phyloP scores from a whole-genome alignment of 2,888 invertebrate species.

The Lymantria dispar region DNA sequence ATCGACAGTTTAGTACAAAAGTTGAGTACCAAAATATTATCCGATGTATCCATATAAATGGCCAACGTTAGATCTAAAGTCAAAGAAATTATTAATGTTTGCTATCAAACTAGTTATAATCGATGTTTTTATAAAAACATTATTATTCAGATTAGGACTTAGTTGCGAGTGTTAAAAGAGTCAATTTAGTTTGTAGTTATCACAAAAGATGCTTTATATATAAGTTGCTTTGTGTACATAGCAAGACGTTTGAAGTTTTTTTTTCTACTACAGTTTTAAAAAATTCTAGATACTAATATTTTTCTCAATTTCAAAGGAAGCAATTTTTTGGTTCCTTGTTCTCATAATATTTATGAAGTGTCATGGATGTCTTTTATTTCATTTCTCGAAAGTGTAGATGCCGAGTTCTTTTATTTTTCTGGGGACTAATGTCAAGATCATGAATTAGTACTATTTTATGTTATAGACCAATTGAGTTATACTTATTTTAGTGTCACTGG shows the following conservation, averaged over 20 bases:
- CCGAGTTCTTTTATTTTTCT: too few relatives aligned
- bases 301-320: background rate
- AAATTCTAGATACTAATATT: too few relatives aligned
- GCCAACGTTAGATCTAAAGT: slow-evolving; percentile 23
- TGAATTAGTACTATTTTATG: too few relatives aligned
- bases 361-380: too few relatives aligned
- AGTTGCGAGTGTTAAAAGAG: slow-evolving; percentile 29
- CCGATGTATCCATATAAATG: slow-evolving; percentile 26
- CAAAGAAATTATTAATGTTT: too few relatives aligned
- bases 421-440: too few relatives aligned
- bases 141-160: slow-evolving; percentile 19
- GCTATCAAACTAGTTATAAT: too few relatives aligned
- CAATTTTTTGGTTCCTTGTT: too few relatives aligned
- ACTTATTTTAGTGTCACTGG: too few relatives aligned
- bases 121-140: too few relatives aligned
- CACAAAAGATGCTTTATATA: slow-evolving; percentile 35
- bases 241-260: background rate
- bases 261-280: background rate
- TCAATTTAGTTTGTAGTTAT: slow-evolving; percentile 29
- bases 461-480: too few relatives aligned
- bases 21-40: slow-evolving; percentile 76
- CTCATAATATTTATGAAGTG: background rate
- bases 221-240: slow-evolving; percentile 2
- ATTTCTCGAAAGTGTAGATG: too few relatives aligned
- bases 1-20: slow-evolving; percentile 72